Conservation (phyloP, 2,797 vertebrate species). For the Scomberomorus guttatus region DNA sequence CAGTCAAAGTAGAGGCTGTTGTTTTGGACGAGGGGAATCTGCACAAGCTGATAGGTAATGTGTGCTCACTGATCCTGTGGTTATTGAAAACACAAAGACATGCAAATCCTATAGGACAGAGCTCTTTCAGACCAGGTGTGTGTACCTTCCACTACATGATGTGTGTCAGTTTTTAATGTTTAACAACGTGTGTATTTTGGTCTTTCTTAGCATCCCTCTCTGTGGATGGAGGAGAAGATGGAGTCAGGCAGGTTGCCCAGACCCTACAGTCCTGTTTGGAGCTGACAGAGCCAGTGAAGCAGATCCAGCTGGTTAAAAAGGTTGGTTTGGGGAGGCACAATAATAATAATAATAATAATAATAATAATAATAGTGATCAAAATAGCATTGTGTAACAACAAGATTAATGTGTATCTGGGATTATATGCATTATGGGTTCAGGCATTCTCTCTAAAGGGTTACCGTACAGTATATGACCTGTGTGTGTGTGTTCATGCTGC, state of each 20-base stretch:
- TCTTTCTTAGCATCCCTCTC: slow-evolving; percentile 76
- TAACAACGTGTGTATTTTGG: background rate
- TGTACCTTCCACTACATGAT: background rate
- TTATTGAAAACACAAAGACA: background rate
- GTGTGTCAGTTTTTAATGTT: background rate
- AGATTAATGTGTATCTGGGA: background rate
- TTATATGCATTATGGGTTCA: background rate
- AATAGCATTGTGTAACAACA: no score
- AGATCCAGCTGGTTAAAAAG: slow-evolving; percentile 93
- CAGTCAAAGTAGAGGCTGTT: slow-evolving; percentile 87
- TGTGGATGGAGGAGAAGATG: slow-evolving; percentile 82
- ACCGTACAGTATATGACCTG: background rate
- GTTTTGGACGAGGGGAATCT: slow-evolving; percentile 85
- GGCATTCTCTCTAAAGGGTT: no score
- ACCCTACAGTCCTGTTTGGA: slow-evolving; percentile 88
- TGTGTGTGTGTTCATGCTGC: slow-evolving; percentile 29
- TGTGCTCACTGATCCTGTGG: background rate
- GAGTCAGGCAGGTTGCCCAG: slow-evolving; percentile 84
- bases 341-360: background rate
- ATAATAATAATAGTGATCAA: background rate
- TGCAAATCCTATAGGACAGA: background rate
- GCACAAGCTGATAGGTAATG: slow-evolving; percentile 86
- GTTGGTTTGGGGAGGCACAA: slow-evolving; percentile 71
- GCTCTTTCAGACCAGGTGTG: background rate
- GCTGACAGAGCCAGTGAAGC: slow-evolving; percentile 90